A percentile compares a stretch with the other conserved stretches of the same genome.
Conservation (phyloP, 2,113 vertebrate species). For the Phrynocephalus versicolor region DNA sequence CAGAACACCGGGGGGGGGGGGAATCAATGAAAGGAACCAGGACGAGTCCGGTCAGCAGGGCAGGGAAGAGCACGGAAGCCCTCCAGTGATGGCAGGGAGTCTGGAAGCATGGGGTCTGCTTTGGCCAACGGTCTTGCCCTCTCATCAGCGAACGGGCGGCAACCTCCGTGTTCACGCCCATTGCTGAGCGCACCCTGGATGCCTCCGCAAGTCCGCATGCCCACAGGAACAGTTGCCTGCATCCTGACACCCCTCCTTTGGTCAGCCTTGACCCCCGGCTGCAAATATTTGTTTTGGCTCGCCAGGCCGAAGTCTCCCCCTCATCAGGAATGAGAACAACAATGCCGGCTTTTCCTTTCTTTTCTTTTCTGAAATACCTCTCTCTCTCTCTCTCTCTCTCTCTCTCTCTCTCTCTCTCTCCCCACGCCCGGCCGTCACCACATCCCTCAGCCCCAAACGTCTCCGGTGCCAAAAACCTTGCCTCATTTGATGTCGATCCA, state of each 20-base stretch:
- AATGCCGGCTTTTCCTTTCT: neutral
- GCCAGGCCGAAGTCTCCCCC: neutral
- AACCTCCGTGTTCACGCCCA: neutral
- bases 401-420: neutral
- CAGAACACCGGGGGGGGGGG: too few species aligned
- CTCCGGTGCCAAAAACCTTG: neutral
- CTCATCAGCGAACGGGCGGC: neutral
- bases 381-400: neutral
- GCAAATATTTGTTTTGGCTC: slow-evolving; percentile 17
- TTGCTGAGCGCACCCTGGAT: neutral
- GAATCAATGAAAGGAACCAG: too few species aligned
- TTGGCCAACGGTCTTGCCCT: too few species aligned
- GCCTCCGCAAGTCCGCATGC: too few species aligned
- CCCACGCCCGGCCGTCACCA: too few species aligned
- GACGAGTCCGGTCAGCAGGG: too few species aligned
- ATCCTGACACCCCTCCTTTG: neutral
- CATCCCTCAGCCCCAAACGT: neutral
- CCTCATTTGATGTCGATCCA: neutral
- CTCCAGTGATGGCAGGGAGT: too few species aligned
- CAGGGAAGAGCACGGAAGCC: too few species aligned
- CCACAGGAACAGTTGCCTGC: neutral
- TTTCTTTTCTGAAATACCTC: neutral
- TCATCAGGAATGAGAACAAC: neutral
- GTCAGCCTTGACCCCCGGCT: neutral
- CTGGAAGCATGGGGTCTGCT: neutral